Conservation (phyloP, 2,888 invertebrate species). For the Calameuta pallipes region DNA sequence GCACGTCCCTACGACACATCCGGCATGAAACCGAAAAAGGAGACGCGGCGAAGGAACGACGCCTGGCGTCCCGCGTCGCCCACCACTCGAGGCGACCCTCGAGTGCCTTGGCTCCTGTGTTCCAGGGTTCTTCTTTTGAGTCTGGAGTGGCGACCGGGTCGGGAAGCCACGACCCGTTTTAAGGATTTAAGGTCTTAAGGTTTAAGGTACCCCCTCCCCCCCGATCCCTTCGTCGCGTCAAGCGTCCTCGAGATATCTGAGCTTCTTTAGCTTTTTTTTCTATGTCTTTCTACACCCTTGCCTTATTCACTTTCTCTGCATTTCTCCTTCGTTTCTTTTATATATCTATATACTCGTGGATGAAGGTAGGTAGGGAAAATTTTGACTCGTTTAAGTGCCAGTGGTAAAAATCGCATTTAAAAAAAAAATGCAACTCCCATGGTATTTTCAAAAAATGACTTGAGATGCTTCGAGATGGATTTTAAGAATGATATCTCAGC, state of each 20-base stretch:
- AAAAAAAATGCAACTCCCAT: too few species aligned
- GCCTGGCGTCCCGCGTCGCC: background rate
- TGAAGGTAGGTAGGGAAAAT: too few species aligned
- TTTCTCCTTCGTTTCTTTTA: too few species aligned
- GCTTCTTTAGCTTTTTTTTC: background rate
- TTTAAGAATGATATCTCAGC: too few species aligned
- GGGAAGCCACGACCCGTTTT: background rate
- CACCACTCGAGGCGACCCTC: background rate
- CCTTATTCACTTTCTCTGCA: too few species aligned
- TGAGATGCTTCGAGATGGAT: too few species aligned
- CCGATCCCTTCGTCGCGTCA: background rate
- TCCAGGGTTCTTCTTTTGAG: constrained; percentile 3
- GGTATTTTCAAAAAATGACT: too few species aligned
- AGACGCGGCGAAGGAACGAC: constrained; percentile 22
- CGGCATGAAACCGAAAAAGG: constrained; percentile 39
- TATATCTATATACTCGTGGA: too few species aligned
- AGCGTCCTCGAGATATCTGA: background rate
- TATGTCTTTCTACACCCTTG: background rate
- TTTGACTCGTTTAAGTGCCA: too few species aligned
- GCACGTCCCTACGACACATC: constrained; percentile 44
- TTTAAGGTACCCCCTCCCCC: background rate
- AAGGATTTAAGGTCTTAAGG: background rate
- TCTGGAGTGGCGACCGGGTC: background rate
- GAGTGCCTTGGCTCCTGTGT: background rate
- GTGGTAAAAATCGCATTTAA: too few species aligned